Evolutionary conservation across 1,140 invertebrate species (phyloP).

Genomic region (Geopemphigus sp.): DNA sequence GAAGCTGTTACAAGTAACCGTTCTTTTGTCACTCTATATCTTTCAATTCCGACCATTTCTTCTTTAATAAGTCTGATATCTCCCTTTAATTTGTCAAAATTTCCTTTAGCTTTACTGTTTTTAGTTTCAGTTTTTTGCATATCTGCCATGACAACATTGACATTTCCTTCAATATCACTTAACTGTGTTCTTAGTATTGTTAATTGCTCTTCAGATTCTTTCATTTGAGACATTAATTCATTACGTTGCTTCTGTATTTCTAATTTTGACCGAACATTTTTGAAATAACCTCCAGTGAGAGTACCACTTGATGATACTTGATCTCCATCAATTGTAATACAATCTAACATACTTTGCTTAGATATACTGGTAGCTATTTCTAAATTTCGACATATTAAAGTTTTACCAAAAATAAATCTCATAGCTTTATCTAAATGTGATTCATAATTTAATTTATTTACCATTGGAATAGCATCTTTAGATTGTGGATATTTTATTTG

Average conservation of each 20-base stretch:
- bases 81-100: slow-evolving; percentile 96
- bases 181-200: slow-evolving; percentile 77
- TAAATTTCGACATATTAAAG: slow-evolving; percentile 92
- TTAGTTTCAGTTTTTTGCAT: slow-evolving; percentile 97
- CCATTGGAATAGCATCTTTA: slow-evolving; percentile 96
- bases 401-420: slow-evolving; percentile 96
- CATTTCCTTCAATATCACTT: slow-evolving; percentile 80
- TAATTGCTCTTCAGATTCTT: slow-evolving; percentile 77
- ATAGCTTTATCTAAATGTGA: slow-evolving; percentile 89
- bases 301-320: slow-evolving; percentile 92
- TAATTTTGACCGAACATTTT: slow-evolving; percentile 88
- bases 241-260: slow-evolving; percentile 96
- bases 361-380: slow-evolving; percentile 94
- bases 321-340: slow-evolving; percentile 95
- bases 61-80: slow-evolving; percentile 95
- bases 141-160: slow-evolving; percentile 90
- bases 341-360: slow-evolving; percentile 91
- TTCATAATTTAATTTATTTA: slow-evolving; percentile 89
- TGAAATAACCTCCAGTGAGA: slow-evolving; percentile 97
- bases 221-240: slow-evolving; percentile 80
- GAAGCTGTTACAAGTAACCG: slow-evolving; percentile 86
- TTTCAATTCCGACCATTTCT: slow-evolving; percentile 84
- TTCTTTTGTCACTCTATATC: slow-evolving; percentile 87
- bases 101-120: slow-evolving; percentile 93
- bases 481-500: slow-evolving; percentile 90